phyloP scores from a whole-genome alignment of 1,140 invertebrate species.

The Globodera rostochiensis region DNA sequence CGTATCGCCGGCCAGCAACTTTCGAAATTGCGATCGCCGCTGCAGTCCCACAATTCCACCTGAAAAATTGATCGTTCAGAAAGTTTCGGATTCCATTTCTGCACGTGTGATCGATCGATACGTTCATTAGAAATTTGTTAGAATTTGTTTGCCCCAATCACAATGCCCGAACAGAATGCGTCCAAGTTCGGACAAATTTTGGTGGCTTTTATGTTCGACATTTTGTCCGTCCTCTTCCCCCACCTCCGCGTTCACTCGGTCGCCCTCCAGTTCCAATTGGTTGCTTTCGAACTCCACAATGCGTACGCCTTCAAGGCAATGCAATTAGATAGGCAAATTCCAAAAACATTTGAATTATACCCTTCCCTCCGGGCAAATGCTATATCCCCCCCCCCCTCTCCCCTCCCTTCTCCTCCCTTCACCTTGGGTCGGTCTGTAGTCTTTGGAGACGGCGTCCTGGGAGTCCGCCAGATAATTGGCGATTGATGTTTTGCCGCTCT shows the following conservation, averaged over 20 bases:
- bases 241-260: conserved; percentile 69
- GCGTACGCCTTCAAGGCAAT: conserved; percentile 63
- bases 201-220: not conserved
- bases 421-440: conserved; percentile 75
- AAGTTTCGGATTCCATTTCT: too few species aligned
- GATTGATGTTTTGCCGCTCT: conserved; percentile 74
- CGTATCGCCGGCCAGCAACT: conserved; percentile 78
- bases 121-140: too few species aligned
- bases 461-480: conserved; percentile 75
- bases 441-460: conserved; percentile 70
- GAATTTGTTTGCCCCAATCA: too few species aligned
- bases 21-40: conserved; percentile 73
- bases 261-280: conserved; percentile 69
- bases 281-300: conserved; percentile 75
- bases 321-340: too few species aligned
- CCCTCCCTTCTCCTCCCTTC: conserved; percentile 43
- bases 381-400: too few species aligned
- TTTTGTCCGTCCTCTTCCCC: not conserved
- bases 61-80: not conserved
- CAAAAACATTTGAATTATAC: conserved; percentile 15
- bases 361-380: too few species aligned
- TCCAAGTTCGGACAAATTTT: not conserved
- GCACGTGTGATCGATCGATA: too few species aligned
- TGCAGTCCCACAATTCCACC: conserved; percentile 77
- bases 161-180: too few species aligned